Evolutionary conservation across 1,140 invertebrate species (phyloP).

Genomic region (Hypothenemus hampei): DNA sequence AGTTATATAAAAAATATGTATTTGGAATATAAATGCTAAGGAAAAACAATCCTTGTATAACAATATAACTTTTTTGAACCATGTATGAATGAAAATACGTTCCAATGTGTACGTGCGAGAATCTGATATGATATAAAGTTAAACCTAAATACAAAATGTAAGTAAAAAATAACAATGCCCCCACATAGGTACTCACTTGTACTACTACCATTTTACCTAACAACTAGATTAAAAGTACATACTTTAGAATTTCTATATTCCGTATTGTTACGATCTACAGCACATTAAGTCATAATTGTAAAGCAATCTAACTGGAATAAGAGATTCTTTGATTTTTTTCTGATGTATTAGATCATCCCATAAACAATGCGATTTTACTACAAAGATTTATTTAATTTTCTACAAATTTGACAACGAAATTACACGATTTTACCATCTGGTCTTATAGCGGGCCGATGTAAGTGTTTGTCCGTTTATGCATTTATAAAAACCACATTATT

Average conservation of each 20-base stretch:
- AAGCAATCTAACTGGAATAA: too few species aligned
- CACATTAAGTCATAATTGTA: too few species aligned
- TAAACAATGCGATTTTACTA: background rate
- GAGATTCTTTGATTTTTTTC: background rate
- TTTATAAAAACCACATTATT: too few species aligned
- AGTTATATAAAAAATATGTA: slow-evolving; percentile 20
- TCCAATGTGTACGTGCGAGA: background rate
- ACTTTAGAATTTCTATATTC: slow-evolving; percentile 11
- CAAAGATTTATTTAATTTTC: background rate
- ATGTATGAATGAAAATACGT: background rate
- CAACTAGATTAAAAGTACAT: slow-evolving; percentile 1
- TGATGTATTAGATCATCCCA: background rate
- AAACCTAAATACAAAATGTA: background rate
- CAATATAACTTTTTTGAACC: background rate
- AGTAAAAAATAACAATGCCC: background rate
- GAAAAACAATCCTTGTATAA: background rate
- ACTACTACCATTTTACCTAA: background rate
- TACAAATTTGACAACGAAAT: background rate
- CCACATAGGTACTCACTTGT: slow-evolving; percentile 2
- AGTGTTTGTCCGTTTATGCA: too few species aligned
- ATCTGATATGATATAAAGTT: background rate
- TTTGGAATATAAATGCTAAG: slow-evolving; percentile 11
- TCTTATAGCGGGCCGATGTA: too few species aligned
- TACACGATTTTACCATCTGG: too few species aligned
- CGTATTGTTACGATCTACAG: slow-evolving; percentile 1